Base-by-base conservation (phyloP, 2,888 invertebrate species). In the Ornithoptera alexandrae region DNA sequence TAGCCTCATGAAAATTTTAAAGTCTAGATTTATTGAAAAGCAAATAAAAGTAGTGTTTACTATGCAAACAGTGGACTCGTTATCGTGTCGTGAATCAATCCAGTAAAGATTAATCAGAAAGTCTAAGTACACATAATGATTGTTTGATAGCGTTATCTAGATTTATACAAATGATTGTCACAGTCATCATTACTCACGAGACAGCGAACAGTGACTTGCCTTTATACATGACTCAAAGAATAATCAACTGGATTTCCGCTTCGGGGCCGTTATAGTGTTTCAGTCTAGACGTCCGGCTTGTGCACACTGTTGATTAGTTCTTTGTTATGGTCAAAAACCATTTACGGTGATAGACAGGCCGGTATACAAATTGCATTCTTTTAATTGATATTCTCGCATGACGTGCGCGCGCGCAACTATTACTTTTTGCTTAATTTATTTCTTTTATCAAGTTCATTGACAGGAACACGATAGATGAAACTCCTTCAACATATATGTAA, bases 191-290 rank as follows among this genome's bases (percentile, higher is more conserved):
- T 58, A 65, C 57, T 69, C 65, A 62, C 7, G 18, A 10, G 20
- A 22, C 15, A 20, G 22, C 59, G 62, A 62, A 53, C 65, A 53
- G 39, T 62, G 62, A 56, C 65, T 24, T 61, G 60, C 53, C 56
- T 50, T 56, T 59, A 53, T 30, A 30, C 50, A 58, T 69, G 69
- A 70, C 69, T 66, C 69, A 66, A 65, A 30, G 36, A 36, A 39
- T 61, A 65, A 69, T 60, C 59, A 59, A 68, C 62, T 39, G 42
- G 42, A 53, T 70, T 70, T 70, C 66, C 66, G 69, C 30, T 65
- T 53, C 58, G 15, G 15, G 62, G 18, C 65, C 65, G 62, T 62
- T 30, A 46, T 36, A 53, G 61, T 36, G 59, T 36, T 69, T 18
- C 65, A 7, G 65, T 66, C 62, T 62, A 69, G 65, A 69, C 69